A percentile compares a stretch with the other conserved stretches of the same genome.
Evolutionary conservation across 2,113 vertebrate species (phyloP).

Genomic region (Dasyprocta punctata): DNA sequence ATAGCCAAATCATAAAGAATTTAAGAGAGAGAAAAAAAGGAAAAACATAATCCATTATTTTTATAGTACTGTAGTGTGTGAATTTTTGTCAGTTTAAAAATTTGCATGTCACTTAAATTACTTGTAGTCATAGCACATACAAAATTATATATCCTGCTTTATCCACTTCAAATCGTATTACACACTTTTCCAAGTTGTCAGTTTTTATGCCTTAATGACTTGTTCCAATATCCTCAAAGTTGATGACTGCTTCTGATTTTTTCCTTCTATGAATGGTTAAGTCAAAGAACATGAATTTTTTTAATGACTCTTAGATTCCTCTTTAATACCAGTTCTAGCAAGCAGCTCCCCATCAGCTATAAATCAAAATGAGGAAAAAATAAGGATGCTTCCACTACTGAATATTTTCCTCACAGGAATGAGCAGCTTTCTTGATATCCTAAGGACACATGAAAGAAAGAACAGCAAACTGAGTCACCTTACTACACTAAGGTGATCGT

Average conservation of each 20-base stretch:
- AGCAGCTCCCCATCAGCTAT: background rate
- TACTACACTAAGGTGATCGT: background rate
- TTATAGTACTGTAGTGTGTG: background rate
- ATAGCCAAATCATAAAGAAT: background rate
- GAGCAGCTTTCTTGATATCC: background rate
- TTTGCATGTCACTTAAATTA: background rate
- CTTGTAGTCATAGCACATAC: background rate
- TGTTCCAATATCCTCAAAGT: background rate
- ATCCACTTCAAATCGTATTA: background rate
- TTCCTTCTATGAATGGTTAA: background rate
- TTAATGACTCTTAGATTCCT: background rate
- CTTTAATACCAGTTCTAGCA: background rate
- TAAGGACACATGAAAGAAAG: background rate
- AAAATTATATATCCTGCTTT: background rate
- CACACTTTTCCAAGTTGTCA: background rate
- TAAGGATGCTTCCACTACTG: background rate
- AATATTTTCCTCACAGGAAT: background rate
- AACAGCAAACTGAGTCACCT: background rate
- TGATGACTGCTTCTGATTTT: background rate
- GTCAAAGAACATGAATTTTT: background rate
- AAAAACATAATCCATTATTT: background rate
- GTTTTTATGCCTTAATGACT: background rate
- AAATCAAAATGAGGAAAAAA: conserved; percentile 31
- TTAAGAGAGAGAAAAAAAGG: background rate
- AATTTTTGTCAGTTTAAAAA: background rate